phyloP scores from a whole-genome alignment of 2,888 invertebrate species.

The Chrysina gloriosa region DNA sequence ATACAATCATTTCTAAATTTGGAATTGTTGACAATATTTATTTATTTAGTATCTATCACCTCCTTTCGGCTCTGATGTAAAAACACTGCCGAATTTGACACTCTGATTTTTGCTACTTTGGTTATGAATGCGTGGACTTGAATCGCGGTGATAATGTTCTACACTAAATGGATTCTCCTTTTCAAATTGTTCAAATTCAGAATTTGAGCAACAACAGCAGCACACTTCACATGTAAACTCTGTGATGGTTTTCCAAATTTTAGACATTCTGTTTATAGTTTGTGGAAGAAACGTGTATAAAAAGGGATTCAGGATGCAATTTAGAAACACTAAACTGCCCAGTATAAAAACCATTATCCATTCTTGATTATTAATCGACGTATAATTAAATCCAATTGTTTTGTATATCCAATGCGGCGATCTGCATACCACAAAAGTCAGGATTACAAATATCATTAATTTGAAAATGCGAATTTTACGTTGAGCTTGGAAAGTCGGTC shows the following conservation, averaged over 20 bases:
- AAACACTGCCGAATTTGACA: slow-evolving; percentile 6
- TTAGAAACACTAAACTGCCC: slow-evolving; percentile 67
- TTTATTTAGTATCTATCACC: not conserved
- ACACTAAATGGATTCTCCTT: slow-evolving; percentile 55
- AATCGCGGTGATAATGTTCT: slow-evolving; percentile 33
- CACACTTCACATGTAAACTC: slow-evolving; percentile 59
- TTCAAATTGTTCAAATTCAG: slow-evolving; percentile 62
- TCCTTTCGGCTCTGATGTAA: not conserved
- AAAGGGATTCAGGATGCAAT: slow-evolving; percentile 70
- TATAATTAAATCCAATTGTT: slow-evolving; percentile 63
- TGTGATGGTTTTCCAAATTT: slow-evolving; percentile 49
- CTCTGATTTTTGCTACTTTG: not conserved
- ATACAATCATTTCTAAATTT: no score
- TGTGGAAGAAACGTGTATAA: slow-evolving; percentile 71
- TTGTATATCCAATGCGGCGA: slow-evolving; percentile 69
- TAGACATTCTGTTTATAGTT: slow-evolving; percentile 60
- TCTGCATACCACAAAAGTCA: slow-evolving; percentile 68
- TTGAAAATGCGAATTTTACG: slow-evolving; percentile 70
- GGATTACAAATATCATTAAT: slow-evolving; percentile 69
- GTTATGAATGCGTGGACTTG: not conserved
- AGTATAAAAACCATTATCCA: slow-evolving; percentile 68
- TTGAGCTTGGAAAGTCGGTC: slow-evolving; percentile 54
- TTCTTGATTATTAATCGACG: slow-evolving; percentile 40
- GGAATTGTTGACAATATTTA: not conserved
- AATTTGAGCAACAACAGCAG: slow-evolving; percentile 60